Base-by-base conservation (phyloP, 2,888 invertebrate genomes). In the Criorhina ranunculi region DNA sequence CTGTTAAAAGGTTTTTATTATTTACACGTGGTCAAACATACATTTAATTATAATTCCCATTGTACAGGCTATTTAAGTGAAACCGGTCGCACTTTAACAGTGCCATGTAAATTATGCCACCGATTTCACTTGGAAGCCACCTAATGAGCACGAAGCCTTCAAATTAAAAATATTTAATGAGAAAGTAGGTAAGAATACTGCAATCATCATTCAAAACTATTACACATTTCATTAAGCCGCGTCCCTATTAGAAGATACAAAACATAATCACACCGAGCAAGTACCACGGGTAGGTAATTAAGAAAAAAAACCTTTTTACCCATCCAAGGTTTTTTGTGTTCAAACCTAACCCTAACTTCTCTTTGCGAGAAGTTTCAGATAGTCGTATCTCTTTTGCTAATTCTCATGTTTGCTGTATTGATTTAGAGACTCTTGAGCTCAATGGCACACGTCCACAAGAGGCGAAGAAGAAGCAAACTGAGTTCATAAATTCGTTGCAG, bases 401-500 rank as follows among this genome's bases (percentile, higher is more conserved):
- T 72, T 62, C 35, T 29, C 59, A 64, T 60, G 55, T 40, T 59
- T 57, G 15, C n/a, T 9, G 31, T 72, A 62, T 69, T 70, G 69
- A 76, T 59, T 81, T 81, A 57, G 24, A 49, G 46, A 46, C 57
- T 19, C 46, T 35, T 31, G 35, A 33, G 12, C 8, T 60, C n/a
- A 24, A 37, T 70, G 64, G 76, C 51, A 46, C 59, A 37, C 29
- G n/a, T 44, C 15, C 15, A 46, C 42, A 35, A 66, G 42, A 24
- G 24, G 24, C 24, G 24, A 4, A 37, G 9, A 12, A 24, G 24
- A 5, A n/a, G n/a, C n/a, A n/a, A 64, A n/a, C 49, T 1, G 29
- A 33, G 59, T 66, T 73, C 55, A 78, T 79, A 79, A 60, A 78
- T 73, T 55, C 51, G 33, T 15, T 44, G 9, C 35, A 73, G 67